A percentile compares a stretch with the other conserved stretches of the same genome.
Evolutionary conservation across 2,888 invertebrate genomes (phyloP).

Genomic region (Therioaphis trifolii): DNA sequence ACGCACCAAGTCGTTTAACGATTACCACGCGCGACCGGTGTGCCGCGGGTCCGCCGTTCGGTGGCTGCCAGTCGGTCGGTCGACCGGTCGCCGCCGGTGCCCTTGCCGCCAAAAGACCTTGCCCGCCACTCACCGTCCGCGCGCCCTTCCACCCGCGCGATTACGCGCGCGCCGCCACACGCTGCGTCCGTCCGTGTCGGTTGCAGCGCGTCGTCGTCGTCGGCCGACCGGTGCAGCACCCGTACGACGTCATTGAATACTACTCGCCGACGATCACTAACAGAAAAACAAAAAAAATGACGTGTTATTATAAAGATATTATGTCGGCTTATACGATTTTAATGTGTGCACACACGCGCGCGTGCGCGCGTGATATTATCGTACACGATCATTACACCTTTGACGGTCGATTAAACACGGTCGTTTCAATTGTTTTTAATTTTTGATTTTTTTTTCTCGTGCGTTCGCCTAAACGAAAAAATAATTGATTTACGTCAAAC

Average conservation of each 20-base stretch:
- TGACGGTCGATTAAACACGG: too few relatives aligned
- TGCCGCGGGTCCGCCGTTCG: slow-evolving; percentile 36
- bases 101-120: slow-evolving; percentile 52
- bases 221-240: not conserved
- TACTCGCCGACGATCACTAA: not conserved
- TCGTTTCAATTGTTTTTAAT: too few relatives aligned
- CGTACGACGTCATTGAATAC: too few relatives aligned
- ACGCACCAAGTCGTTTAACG: slow-evolving; percentile 24
- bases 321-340: too few relatives aligned
- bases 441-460: too few relatives aligned
- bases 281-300: not conserved
- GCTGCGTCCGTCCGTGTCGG: not conserved
- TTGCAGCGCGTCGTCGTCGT: not conserved
- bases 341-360: too few relatives aligned
- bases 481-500: too few relatives aligned
- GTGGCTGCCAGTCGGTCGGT: slow-evolving; percentile 27
- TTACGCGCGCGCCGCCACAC: not conserved
- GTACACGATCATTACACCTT: too few relatives aligned
- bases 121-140: not conserved
- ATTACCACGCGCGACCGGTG: slow-evolving; percentile 52
- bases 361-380: too few relatives aligned
- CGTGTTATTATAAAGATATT: too few relatives aligned
- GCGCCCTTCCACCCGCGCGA: not conserved
- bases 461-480: too few relatives aligned
- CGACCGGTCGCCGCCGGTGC: slow-evolving; percentile 34